phyloP scores from a whole-genome alignment of 1,140 invertebrate species.

The Caerostris darwini region DNA sequence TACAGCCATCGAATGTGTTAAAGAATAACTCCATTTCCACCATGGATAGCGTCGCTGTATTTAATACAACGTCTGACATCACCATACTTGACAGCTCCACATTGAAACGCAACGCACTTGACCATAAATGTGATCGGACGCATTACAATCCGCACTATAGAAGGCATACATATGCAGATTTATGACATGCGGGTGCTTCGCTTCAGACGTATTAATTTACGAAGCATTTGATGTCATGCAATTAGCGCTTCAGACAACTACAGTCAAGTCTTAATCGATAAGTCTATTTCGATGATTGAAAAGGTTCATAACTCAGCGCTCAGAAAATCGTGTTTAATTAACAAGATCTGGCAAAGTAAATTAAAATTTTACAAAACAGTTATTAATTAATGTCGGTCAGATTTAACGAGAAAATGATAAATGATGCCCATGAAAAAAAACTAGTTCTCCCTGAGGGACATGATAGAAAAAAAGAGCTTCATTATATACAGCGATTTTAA shows the following conservation, averaged over 20 bases:
- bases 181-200: not conserved
- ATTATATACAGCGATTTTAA: no score
- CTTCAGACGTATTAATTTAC: constrained; percentile 15
- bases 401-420: no score
- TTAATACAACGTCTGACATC: not conserved
- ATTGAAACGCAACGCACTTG: not conserved
- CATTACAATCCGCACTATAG: not conserved
- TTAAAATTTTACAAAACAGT: not conserved
- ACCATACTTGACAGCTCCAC: not conserved
- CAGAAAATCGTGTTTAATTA: not conserved
- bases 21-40: no score
- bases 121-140: not conserved
- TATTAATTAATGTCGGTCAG: not conserved
- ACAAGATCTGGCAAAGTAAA: not conserved
- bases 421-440: no score
- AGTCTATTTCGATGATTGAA: not conserved
- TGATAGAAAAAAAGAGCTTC: no score
- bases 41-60: not conserved
- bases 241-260: not conserved
- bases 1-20: no score
- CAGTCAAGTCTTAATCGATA: not conserved
- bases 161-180: not conserved
- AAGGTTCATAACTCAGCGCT: not conserved
- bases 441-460: no score
- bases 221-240: not conserved